phyloP scores from a whole-genome alignment of 2,888 invertebrate species.

The Megalurothrips usitatus region DNA sequence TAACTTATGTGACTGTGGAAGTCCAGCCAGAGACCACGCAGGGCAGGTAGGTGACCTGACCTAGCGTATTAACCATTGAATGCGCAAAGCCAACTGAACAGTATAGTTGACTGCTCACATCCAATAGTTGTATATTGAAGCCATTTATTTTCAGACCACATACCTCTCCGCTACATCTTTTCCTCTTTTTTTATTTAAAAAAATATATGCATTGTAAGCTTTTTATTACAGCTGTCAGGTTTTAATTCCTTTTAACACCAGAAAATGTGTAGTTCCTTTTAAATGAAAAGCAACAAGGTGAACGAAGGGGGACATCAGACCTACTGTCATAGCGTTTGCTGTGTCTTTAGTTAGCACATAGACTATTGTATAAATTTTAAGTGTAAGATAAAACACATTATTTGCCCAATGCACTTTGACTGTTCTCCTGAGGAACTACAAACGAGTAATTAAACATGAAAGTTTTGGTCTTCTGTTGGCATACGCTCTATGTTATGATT shows the following conservation, averaged over 20 bases:
- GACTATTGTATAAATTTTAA: background rate
- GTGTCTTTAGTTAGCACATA: background rate
- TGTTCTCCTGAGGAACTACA: background rate
- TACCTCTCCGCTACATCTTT: slow-evolving; percentile 2
- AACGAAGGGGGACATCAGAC: slow-evolving; percentile 17
- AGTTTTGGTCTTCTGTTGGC: background rate
- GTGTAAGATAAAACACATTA: too few species aligned
- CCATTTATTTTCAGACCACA: background rate
- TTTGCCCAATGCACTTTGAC: background rate
- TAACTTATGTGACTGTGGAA: slow-evolving; percentile 20
- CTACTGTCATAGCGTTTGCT: background rate
- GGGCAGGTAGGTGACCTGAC: slow-evolving; percentile 18
- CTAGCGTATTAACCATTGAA: background rate
- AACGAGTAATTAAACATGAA: background rate
- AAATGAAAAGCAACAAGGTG: background rate
- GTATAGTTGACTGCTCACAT: background rate
- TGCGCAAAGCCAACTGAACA: background rate
- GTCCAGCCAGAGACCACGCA: slow-evolving; percentile 21
- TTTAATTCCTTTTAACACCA: background rate
- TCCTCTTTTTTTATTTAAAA: background rate
- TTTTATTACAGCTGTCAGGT: background rate
- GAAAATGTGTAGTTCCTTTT: background rate
- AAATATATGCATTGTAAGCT: background rate
- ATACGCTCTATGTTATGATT: background rate
- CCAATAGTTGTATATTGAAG: background rate